Conservation (phyloP, 2,888 invertebrate species). For the Phengaris arion region DNA sequence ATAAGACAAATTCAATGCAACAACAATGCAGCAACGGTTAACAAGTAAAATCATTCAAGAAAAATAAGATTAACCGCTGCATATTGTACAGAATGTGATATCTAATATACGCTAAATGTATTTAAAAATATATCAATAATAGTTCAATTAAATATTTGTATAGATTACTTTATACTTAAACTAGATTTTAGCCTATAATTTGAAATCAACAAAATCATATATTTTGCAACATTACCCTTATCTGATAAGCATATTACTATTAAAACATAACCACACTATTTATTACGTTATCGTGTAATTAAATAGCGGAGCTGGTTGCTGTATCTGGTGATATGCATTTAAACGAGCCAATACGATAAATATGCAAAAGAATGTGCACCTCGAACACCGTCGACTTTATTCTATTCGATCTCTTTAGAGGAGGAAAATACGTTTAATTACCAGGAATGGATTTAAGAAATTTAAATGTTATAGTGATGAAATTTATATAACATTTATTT, state of each 20-base stretch:
- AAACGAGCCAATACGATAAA: slow-evolving; percentile 34
- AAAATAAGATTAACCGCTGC: not conserved
- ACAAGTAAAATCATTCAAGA: not conserved
- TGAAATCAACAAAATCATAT: not conserved
- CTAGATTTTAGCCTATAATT: not conserved
- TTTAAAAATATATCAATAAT: no score
- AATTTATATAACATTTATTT: not conserved
- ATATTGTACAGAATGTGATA: no score
- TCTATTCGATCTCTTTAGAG: not conserved
- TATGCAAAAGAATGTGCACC: slow-evolving; percentile 38
- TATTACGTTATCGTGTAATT: slow-evolving; percentile 51
- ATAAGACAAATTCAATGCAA: no score
- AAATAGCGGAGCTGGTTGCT: slow-evolving; percentile 48
- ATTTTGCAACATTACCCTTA: slow-evolving; percentile 1
- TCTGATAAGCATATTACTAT: slow-evolving; percentile 24
- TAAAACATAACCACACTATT: slow-evolving; percentile 36
- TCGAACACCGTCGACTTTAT: slow-evolving; percentile 14
- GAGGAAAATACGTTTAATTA: slow-evolving; percentile 9
- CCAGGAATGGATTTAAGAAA: not conserved
- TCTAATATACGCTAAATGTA: no score
- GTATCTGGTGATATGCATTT: slow-evolving; percentile 29
- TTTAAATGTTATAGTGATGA: not conserved
- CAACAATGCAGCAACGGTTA: no score
- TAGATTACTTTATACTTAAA: not conserved
- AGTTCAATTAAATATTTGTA: no score